Evolutionary conservation across 1,140 invertebrate species (phyloP), one percentile per base, ranked within the genome.

Genomic region (Heliconius melpomene): DNA sequence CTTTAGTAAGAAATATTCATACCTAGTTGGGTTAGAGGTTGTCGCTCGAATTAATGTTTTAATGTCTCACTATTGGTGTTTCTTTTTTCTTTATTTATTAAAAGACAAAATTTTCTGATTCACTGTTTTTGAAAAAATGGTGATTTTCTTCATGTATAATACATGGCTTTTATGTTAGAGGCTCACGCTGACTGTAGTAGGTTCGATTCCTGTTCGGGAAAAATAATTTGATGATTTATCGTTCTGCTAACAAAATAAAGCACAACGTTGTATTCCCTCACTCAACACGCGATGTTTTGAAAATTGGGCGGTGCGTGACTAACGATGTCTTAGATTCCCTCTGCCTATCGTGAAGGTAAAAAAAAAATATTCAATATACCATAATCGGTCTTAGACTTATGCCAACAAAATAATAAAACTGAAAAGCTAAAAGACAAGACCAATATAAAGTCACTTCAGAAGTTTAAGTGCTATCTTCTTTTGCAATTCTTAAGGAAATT

Each of bases 401-500:
- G 26, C 13, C 26, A 29, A n/a, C 60, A 66, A 66, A 66, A 66
- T 60, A 60, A 60, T 66, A 66, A 66, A 66, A 66, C 23, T 66
- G 60, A 26, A 66, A 66, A 66, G 3, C 13, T 29, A 26, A 66
- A 66, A 66, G 60, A 66, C 60, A 66, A 66, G 60, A 66, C 26
- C 60, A 66, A 66, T 66, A 66, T 66, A 66, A 66, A 66, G 60
- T 66, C 60, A 66, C 40, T 66, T 70, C n/a, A 32, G 38, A 77
- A 71, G 75, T 57, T 50, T 70, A 71, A 70, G 57, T 66, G 57
- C 66, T 52, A 29, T 29, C 77, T 75, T 75, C 73, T 71, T 75
- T 70, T 75, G 71, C 40, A 75, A 38, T 75, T 79, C 78, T 79
- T 79, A 32, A 75, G 38, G 73, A 79, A 79, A 79, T 79, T 79